Evolutionary conservation across 2,797 vertebrate genomes (phyloP).

Genomic region (Enoplosus armatus): DNA sequence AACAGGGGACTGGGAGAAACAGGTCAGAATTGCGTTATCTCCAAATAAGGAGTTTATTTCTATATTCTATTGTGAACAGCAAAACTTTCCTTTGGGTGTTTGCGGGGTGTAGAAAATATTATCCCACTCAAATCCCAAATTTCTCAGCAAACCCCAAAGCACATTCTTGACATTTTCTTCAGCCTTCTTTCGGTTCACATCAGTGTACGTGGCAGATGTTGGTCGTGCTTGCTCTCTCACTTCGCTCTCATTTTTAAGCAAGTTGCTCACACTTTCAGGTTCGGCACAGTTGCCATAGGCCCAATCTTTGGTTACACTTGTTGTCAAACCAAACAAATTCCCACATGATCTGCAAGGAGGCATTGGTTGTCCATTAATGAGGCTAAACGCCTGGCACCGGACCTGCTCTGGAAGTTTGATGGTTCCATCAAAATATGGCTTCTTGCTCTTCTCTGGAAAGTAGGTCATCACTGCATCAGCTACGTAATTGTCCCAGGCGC

Average conservation of each 20-base stretch:
- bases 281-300: constrained; percentile 51
- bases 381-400: not conserved
- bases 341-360: constrained; percentile 14
- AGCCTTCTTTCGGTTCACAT: fast-evolving
- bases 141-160: fast-evolving
- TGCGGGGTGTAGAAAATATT: not conserved
- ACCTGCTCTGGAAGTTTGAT: not conserved
- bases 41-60: too few species aligned
- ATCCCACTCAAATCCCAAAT: fast-evolving
- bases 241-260: not conserved
- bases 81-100: too few species aligned
- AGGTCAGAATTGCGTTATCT: too few species aligned
- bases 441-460: fast-evolving
- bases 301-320: fast-evolving
- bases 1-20: too few species aligned
- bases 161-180: fast-evolving
- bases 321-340: constrained; percentile 43
- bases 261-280: constrained; percentile 57
- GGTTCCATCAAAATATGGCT: constrained; percentile 9
- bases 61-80: too few species aligned
- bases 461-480: constrained; percentile 53
- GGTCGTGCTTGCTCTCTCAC: fast-evolving
- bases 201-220: fast-evolving
- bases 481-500: constrained; percentile 34
- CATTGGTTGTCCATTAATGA: fast-evolving